Conservation (phyloP, 2,113 vertebrate genomes). For the Amazona guildingii region DNA sequence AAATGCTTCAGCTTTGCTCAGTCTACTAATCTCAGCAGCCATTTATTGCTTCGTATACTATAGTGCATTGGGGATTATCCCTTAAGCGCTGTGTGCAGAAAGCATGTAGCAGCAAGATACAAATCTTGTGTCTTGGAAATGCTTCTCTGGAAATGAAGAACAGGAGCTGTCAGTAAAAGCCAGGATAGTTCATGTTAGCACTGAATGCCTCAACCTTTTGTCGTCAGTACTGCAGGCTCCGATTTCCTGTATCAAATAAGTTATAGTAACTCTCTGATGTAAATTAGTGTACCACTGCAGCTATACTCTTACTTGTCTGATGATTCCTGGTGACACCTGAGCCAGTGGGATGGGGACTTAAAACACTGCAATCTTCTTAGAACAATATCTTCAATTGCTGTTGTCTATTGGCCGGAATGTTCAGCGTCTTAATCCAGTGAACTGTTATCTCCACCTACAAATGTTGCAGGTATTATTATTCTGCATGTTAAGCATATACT, state of each 20-base stretch:
- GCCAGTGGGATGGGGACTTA: neutral
- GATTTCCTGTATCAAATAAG: neutral
- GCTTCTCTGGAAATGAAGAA: conserved; percentile 42
- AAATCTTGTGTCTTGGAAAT: conserved; percentile 44
- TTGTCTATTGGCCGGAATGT: neutral
- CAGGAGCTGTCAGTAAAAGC: conserved; percentile 7
- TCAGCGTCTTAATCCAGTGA: neutral
- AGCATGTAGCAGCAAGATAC: conserved; percentile 47
- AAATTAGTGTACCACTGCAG: neutral
- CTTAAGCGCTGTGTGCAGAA: conserved; percentile 62
- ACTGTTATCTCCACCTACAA: neutral
- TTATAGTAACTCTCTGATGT: neutral
- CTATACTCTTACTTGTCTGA: neutral
- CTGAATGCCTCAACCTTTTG: neutral
- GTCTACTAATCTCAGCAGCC: conserved; percentile 67
- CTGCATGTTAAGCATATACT: neutral
- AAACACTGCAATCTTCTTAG: neutral
- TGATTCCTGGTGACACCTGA: neutral
- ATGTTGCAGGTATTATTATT: neutral
- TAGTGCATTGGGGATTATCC: conserved; percentile 61
- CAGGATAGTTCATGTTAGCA: neutral
- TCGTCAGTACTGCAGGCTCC: neutral
- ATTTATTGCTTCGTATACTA: conserved; percentile 57
- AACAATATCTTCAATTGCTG: neutral
- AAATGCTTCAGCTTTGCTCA: conserved; percentile 55